These are phyloP conservation scores for Clarias batrachus DNA, from an alignment of 2,113 vertebrate genomes.

Conservation along the genomic window DNA sequence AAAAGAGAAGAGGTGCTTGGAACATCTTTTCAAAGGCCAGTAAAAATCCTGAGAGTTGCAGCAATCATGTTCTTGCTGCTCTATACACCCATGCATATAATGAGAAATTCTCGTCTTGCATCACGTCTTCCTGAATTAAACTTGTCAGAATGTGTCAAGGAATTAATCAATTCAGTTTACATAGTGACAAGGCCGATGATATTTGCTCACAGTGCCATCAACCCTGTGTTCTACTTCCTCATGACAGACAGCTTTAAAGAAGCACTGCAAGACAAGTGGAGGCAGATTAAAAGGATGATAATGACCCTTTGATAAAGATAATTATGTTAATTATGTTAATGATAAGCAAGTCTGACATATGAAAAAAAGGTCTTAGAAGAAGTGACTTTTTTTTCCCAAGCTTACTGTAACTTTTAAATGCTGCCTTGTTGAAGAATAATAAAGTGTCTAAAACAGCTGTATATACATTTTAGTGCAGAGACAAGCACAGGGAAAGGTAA, in stretches of 20 bases:
- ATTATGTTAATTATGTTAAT: neutral
- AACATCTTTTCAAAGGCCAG: conserved; percentile 71
- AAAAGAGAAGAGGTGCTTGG: conserved; percentile 61
- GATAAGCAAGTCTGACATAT: neutral
- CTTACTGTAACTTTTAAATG: neutral
- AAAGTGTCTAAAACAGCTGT: neutral
- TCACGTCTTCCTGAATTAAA: conserved; percentile 50
- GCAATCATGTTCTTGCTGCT: conserved; percentile 77
- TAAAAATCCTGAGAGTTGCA: conserved; percentile 64
- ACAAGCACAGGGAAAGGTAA: neutral
- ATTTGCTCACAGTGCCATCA: conserved; percentile 83
- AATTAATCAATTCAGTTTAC: conserved; percentile 63
- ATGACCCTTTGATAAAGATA: neutral
- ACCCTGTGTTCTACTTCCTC: conserved; percentile 87
- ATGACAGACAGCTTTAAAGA: conserved; percentile 88
- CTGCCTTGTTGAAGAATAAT: neutral
- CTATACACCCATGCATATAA: conserved; percentile 85
- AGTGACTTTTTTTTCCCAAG: neutral
- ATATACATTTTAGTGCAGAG: neutral
- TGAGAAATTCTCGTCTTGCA: conserved; percentile 81
- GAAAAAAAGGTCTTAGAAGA: neutral
- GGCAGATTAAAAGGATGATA: conserved; percentile 43
- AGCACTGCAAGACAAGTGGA: conserved; percentile 69
- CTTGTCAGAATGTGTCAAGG: accelerated
- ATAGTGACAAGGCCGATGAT: conserved; percentile 79